Percentiles rank a stretch among this genome's conserved stretches.
These are phyloP conservation scores for Amiota minor DNA, from an alignment of 2,888 invertebrate genomes.

Conservation along the genomic window DNA sequence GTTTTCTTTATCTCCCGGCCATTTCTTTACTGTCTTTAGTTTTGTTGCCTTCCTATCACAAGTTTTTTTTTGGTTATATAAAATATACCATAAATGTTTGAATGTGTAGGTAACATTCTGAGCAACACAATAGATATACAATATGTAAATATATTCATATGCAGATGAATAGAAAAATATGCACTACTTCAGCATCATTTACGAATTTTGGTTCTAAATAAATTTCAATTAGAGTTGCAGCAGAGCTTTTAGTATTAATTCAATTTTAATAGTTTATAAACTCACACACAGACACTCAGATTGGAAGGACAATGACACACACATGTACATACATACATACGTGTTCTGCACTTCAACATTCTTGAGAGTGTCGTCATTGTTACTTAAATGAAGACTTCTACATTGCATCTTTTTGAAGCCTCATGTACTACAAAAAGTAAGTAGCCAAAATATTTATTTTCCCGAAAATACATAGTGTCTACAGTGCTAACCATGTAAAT, in stretches of 20 bases:
- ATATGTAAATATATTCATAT: neutral
- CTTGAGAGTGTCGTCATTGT: no score
- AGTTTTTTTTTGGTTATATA: slow-evolving; percentile 48
- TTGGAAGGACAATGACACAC: no score
- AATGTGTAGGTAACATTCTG: slow-evolving; percentile 21
- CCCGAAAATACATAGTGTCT: no score
- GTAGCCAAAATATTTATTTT: no score
- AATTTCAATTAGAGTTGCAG: slow-evolving; percentile 29
- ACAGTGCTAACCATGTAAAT: no score
- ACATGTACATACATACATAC: neutral
- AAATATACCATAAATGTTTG: slow-evolving; percentile 3
- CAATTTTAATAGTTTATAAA: neutral
- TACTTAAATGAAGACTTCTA: no score
- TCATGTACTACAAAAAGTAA: no score
- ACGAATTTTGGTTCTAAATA: neutral
- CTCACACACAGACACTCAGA: neutral
- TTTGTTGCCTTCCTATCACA: slow-evolving; percentile 33
- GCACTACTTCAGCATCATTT: slow-evolving; percentile 25
- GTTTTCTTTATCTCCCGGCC: slow-evolving; percentile 29
- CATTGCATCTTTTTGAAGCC: no score
- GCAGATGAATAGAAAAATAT: neutral
- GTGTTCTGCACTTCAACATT: no score
- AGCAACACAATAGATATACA: neutral
- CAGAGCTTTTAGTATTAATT: slow-evolving; percentile 7
- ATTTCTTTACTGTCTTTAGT: slow-evolving; percentile 43